Conservation (phyloP, 2,797 vertebrate genomes). For the Prionace glauca region DNA sequence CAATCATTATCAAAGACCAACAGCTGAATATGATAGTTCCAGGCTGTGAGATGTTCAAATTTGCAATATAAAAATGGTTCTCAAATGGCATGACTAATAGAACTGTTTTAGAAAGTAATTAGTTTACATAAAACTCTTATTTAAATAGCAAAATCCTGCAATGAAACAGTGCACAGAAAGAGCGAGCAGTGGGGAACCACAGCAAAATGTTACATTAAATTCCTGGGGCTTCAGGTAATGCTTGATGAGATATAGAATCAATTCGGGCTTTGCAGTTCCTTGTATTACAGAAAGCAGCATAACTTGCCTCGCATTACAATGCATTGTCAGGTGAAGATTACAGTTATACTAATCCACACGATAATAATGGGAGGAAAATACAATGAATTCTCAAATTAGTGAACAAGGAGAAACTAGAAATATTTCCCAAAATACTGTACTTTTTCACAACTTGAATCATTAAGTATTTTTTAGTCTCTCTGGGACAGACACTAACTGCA, state of each 20-base stretch:
- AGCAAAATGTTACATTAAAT: constrained; percentile 87
- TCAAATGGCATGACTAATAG: constrained; percentile 77
- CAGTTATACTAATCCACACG: not conserved
- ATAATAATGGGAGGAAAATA: not conserved
- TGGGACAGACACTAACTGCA: not conserved
- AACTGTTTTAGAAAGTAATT: constrained; percentile 98
- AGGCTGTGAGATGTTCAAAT: constrained; percentile 77
- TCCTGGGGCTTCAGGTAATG: constrained; percentile 80
- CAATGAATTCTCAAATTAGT: constrained; percentile 8
- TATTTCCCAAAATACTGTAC: not conserved
- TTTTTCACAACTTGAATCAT: not conserved
- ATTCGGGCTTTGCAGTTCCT: constrained; percentile 46
- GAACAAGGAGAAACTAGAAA: not conserved
- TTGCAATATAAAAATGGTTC: constrained; percentile 82
- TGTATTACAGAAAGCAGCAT: not conserved
- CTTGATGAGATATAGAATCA: constrained; percentile 82
- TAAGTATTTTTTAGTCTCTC: not conserved
- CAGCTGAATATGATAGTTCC: constrained; percentile 77
- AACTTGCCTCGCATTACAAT: constrained; percentile 2
- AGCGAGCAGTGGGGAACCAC: constrained; percentile 96
- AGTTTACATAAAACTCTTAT: constrained; percentile 96
- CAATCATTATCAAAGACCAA: constrained; percentile 88
- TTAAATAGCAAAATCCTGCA: constrained; percentile 96
- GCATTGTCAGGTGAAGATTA: not conserved
- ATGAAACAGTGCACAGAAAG: constrained; percentile 99